A percentile compares a stretch with the other conserved stretches of the same genome.
These are phyloP conservation scores for Corynorhinus townsendii DNA, from an alignment of 2,113 vertebrate genomes.

Conservation along the genomic window DNA sequence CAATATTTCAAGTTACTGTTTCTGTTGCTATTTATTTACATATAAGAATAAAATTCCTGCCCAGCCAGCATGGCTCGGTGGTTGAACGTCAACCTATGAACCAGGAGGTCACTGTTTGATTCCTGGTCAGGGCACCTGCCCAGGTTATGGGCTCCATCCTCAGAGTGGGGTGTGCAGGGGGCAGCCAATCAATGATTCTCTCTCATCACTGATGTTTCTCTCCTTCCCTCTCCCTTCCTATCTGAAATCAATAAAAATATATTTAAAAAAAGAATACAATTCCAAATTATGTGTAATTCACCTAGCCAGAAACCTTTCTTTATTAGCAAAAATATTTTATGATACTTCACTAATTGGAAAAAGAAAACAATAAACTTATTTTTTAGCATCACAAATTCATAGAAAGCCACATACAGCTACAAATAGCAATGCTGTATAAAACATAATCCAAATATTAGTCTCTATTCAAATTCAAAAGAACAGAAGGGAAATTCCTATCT, in stretches of 20 bases:
- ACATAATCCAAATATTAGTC: neutral
- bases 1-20: neutral
- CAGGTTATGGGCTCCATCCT: no score
- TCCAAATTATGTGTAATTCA: neutral
- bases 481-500: neutral
- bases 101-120: no score
- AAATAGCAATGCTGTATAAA: neutral
- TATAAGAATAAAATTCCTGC: neutral
- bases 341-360: neutral
- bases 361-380: neutral
- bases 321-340: neutral
- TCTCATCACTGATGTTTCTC: no score
- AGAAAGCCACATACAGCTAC: neutral
- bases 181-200: no score
- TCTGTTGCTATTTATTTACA: neutral
- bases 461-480: neutral
- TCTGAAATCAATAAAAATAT: no score
- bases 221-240: no score
- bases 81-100: no score
- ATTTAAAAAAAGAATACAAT: neutral
- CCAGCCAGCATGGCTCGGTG: no score
- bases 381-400: neutral
- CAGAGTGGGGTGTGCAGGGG: no score
- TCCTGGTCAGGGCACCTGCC: no score
- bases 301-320: neutral